Evolutionary conservation across 2,113 vertebrate genomes (phyloP).

Genomic region (Ceyx melanurus): DNA sequence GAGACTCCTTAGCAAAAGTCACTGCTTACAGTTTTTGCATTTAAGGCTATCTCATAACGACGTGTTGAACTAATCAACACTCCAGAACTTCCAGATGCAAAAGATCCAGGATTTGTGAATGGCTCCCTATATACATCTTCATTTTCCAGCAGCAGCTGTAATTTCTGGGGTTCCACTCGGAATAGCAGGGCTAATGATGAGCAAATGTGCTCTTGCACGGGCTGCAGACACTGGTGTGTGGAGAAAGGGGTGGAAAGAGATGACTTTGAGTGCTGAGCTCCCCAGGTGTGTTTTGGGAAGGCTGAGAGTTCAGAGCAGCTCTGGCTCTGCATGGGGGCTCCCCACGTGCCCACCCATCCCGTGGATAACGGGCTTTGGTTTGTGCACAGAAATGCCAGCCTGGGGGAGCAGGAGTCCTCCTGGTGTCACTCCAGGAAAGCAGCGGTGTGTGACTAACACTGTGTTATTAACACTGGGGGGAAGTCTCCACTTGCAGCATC

Average conservation of each 20-base stretch:
- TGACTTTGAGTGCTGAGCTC: neutral
- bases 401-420: constrained; percentile 56
- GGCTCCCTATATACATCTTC: constrained; percentile 51
- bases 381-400: constrained; percentile 44
- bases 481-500: constrained; percentile 72
- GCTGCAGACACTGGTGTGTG: neutral
- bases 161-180: constrained; percentile 13
- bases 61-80: constrained; percentile 50
- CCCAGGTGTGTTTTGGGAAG: neutral
- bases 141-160: constrained; percentile 56
- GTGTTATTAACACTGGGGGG: constrained; percentile 78
- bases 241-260: neutral
- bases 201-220: neutral
- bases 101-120: constrained; percentile 16
- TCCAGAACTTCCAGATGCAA: constrained; percentile 67
- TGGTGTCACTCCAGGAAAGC: constrained; percentile 71
- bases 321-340: constrained; percentile 28
- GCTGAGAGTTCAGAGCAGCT: constrained; percentile 13
- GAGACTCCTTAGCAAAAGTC: constrained; percentile 47
- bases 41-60: constrained; percentile 72
- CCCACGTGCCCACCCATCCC: neutral
- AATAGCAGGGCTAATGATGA: constrained; percentile 36
- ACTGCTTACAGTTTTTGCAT: constrained; percentile 66
- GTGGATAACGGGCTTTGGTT: constrained; percentile 38
- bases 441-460: constrained; percentile 75